Evolutionary conservation across 2,113 vertebrate genomes (phyloP).

Genomic region (Mastomys coucha): DNA sequence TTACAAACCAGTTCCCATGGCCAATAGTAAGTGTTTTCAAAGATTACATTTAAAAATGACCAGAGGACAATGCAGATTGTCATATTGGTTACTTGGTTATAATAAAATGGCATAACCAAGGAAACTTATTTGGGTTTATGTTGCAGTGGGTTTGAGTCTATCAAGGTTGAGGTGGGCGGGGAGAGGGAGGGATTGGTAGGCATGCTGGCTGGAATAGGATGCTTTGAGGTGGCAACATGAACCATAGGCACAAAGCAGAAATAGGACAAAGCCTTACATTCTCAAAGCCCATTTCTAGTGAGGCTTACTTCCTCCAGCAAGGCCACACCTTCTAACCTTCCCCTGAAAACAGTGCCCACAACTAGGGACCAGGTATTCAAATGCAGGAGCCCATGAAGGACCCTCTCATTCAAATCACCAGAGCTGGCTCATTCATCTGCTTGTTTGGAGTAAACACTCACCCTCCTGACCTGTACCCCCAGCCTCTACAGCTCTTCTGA

Average conservation of each 20-base stretch:
- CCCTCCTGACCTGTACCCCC: neutral
- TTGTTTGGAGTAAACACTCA: neutral
- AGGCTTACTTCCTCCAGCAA: neutral
- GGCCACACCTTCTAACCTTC: too few relatives aligned
- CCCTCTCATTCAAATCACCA: neutral
- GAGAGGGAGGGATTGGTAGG: neutral
- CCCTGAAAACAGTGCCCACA: neutral
- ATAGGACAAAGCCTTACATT: neutral
- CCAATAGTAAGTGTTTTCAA: conserved; percentile 12
- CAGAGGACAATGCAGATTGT: neutral
- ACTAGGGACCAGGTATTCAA: neutral
- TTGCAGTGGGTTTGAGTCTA: too few relatives aligned
- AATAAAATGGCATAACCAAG: neutral
- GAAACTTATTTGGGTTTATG: neutral
- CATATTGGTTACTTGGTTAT: neutral
- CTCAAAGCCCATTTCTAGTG: neutral
- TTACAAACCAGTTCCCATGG: neutral
- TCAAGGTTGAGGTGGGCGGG: too few relatives aligned
- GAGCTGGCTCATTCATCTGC: neutral
- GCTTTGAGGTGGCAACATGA: neutral
- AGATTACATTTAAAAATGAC: neutral
- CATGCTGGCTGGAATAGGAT: neutral
- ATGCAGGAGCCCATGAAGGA: neutral
- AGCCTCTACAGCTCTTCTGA: neutral
- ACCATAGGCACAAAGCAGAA: neutral